Evolutionary conservation across 2,797 vertebrate species (phyloP).

Genomic region (Manis pentadactyla): DNA sequence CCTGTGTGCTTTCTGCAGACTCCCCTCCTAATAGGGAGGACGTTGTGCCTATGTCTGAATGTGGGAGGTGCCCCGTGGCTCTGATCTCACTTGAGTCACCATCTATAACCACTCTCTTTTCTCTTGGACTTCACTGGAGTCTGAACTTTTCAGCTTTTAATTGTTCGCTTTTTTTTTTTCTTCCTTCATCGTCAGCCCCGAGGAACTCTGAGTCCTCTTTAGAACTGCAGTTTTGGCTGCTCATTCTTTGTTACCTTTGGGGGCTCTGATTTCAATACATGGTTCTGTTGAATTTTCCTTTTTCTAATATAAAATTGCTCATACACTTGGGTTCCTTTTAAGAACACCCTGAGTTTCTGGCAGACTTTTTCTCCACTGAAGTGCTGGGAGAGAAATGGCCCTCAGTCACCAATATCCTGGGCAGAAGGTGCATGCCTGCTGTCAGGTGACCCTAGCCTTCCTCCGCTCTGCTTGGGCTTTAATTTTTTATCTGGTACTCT

Average conservation of each 20-base stretch:
- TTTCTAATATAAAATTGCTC: not conserved
- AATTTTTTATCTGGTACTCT: not conserved
- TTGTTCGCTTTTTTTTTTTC: not conserved
- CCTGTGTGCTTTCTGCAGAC: not conserved
- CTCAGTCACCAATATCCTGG: not conserved
- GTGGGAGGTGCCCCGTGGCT: too few relatives aligned
- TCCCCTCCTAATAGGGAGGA: not conserved
- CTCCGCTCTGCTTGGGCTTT: not conserved
- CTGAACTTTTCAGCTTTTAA: not conserved
- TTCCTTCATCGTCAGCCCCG: not conserved
- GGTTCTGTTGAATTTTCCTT: not conserved
- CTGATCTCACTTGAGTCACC: not conserved
- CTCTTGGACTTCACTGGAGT: not conserved
- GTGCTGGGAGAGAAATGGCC: not conserved
- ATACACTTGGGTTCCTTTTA: not conserved
- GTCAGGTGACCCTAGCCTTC: not conserved
- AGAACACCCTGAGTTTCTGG: not conserved
- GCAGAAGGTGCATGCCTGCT: not conserved
- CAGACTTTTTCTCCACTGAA: not conserved
- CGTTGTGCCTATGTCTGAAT: not conserved
- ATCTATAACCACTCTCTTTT: not conserved
- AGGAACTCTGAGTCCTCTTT: not conserved
- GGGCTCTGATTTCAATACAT: not conserved
- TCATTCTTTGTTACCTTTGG: not conserved
- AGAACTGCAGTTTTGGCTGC: not conserved